Percentiles rank a stretch among this genome's conserved stretches.
Conservation (phyloP, 2,888 invertebrate genomes). For the Eupithecia exiguata region DNA sequence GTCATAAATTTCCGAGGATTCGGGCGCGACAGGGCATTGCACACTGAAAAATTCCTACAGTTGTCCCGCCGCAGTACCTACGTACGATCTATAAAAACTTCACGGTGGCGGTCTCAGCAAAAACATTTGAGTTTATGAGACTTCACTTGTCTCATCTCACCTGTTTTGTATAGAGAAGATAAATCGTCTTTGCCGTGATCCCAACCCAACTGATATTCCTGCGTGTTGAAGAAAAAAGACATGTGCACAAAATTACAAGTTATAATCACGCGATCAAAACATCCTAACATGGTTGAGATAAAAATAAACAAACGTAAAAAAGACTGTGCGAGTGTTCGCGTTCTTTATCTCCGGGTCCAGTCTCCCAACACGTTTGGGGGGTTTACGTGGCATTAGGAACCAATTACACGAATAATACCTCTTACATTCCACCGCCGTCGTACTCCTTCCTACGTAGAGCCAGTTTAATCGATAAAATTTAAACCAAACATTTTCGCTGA, state of each 20-base stretch:
- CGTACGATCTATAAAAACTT: conserved; percentile 33
- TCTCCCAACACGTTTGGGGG: conserved; percentile 82
- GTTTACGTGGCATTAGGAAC: conserved; percentile 84
- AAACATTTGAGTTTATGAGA: conserved; percentile 28
- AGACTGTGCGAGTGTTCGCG: conserved; percentile 53
- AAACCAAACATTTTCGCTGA: conserved; percentile 22
- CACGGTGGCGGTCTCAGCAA: conserved; percentile 16
- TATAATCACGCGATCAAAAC: not conserved
- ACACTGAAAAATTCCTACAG: conserved; percentile 75
- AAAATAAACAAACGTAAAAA: conserved; percentile 42
- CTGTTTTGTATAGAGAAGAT: conserved; percentile 21
- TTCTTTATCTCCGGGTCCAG: conserved; percentile 81
- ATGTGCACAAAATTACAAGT: not conserved
- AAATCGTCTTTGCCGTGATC: conserved; percentile 16
- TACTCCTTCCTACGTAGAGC: conserved; percentile 47
- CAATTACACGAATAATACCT: conserved; percentile 82
- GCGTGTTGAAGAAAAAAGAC: not conserved
- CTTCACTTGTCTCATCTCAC: conserved; percentile 21
- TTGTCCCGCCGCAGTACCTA: conserved; percentile 54
- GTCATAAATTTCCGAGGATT: conserved; percentile 81
- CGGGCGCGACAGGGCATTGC: conserved; percentile 73
- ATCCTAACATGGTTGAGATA: conserved; percentile 7
- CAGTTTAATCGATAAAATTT: conserved; percentile 45
- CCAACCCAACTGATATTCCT: not conserved
- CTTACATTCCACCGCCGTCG: conserved; percentile 47